Conservation (phyloP, 2,113 vertebrate genomes). For the Notarius lentiginosus region DNA sequence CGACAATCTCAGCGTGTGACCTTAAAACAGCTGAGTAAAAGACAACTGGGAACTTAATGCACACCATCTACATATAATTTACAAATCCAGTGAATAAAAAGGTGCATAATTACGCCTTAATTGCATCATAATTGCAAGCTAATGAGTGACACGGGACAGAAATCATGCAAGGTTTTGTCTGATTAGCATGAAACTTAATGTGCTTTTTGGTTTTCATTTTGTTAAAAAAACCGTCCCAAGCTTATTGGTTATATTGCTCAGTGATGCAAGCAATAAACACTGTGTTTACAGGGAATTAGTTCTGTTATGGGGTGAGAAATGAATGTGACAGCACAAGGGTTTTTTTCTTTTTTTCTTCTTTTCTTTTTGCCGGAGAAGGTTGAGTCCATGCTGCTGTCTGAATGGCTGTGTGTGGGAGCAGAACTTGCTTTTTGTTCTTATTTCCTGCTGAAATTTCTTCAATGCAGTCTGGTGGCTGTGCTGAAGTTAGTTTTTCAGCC, state of each 20-base stretch:
- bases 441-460: conserved; percentile 37
- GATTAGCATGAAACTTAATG: conserved; percentile 11
- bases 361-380: background rate
- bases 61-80: conserved; percentile 1
- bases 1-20: conserved; percentile 66
- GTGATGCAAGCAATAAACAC: conserved; percentile 31
- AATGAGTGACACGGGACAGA: conserved; percentile 14
- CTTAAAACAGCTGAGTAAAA: conserved; percentile 58
- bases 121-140: conserved; percentile 15
- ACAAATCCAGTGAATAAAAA: conserved; percentile 8
- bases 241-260: conserved; percentile 57
- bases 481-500: background rate
- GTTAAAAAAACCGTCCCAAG: background rate
- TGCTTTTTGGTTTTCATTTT: background rate
- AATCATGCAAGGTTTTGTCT: background rate
- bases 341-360: background rate
- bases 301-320: conserved; percentile 12
- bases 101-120: conserved; percentile 14
- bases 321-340: background rate
- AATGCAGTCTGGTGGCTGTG: conserved; percentile 33
- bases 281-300: conserved; percentile 34
- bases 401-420: conserved; percentile 32
- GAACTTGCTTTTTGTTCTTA: conserved; percentile 21
- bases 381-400: conserved; percentile 18
- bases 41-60: conserved; percentile 2